A percentile compares a stretch with the other conserved stretches of the same genome.
These are phyloP conservation scores for Pseudolaguvia tuberculata DNA, from an alignment of 2,113 vertebrate genomes.

Conservation along the genomic window DNA sequence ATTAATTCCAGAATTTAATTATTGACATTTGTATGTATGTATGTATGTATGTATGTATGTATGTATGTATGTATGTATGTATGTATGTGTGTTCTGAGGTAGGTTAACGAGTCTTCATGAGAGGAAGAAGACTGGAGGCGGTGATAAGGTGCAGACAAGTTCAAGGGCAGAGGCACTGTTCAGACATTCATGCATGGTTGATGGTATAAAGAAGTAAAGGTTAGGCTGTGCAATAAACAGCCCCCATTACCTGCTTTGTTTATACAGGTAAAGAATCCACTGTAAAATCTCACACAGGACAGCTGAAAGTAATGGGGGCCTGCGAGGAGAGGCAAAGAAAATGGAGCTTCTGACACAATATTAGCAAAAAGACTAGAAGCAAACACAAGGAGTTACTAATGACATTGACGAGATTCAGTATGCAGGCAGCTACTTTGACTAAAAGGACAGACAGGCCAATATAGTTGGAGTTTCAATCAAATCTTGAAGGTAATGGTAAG, in stretches of 20 bases:
- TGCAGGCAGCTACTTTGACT: conserved; percentile 23
- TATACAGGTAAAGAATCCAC: conserved; percentile 74
- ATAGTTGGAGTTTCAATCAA: conserved; percentile 29
- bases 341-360: conserved; percentile 6
- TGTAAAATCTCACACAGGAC: conserved; percentile 59
- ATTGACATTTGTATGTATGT: conserved; percentile 44
- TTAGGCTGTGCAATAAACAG: conserved; percentile 73
- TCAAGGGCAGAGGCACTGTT: conserved; percentile 75
- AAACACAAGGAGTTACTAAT: conserved; percentile 32
- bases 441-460: conserved; percentile 30
- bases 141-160: conserved; percentile 61
- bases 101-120: conserved; percentile 10
- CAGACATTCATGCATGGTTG: conserved; percentile 70
- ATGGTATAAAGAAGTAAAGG: conserved; percentile 75
- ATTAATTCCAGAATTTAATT: conserved; percentile 64
- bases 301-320: conserved; percentile 25
- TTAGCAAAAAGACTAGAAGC: not conserved
- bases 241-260: conserved; percentile 74
- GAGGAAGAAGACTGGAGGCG: conserved; percentile 46
- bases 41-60: conserved; percentile 6
- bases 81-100: not conserved
- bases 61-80: conserved; percentile 6
- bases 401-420: conserved; percentile 34
- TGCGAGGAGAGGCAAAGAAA: not conserved
- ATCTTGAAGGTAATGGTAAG: conserved; percentile 11